Evolutionary conservation across 2,888 invertebrate genomes (phyloP), one percentile per base, ranked within the genome.

Genomic region (Leptinotarsa peninsularis): DNA sequence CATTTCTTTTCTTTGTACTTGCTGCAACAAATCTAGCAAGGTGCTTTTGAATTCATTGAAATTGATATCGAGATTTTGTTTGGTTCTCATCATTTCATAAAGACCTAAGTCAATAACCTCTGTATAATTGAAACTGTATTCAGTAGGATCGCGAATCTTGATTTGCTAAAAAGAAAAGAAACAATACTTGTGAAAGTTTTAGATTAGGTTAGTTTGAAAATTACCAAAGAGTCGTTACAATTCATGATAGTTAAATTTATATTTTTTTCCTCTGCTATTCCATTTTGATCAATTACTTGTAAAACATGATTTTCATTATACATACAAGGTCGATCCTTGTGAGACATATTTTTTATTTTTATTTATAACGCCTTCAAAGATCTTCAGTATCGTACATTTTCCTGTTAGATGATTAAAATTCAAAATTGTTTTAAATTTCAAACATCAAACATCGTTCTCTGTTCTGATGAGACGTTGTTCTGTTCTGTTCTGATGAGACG

Each of bases 1-100:
- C 86, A 85, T 85, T 82, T 86, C 82, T 78, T 82, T 84, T 66
- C 78, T 82, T 21, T 80, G 76, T 67, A 83, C 81, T 75, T 86
- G 85, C 50, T 84, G 81, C 23, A 88, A 79, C 82, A 88, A 81
- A 77, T 88, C 88, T 7, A 88, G 79, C 54, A 88, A 78, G 78
- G 88, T 86, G 13, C 82, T 80, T 74, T 85, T 85, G 72, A 88
- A 85, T 80, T 88, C 88, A 63, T 82, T 82, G 77, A 85, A 88
- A 77, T 84, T 83, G 67, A 88, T 87, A 77, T 88, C 88, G 52
- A 88, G 79, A 69, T 80, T 82, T 77, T 88, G 88, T 63, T 86
- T 86, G 4, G 73, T 73, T 74, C 85, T 83, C 80, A 88, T 86
- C 17, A 80, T 70, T 73, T 87, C 86, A 79, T 88, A 88, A 71